These are phyloP conservation scores for Heliconius congener DNA, from an alignment of 1,140 invertebrate genomes.

Conservation along the genomic window DNA sequence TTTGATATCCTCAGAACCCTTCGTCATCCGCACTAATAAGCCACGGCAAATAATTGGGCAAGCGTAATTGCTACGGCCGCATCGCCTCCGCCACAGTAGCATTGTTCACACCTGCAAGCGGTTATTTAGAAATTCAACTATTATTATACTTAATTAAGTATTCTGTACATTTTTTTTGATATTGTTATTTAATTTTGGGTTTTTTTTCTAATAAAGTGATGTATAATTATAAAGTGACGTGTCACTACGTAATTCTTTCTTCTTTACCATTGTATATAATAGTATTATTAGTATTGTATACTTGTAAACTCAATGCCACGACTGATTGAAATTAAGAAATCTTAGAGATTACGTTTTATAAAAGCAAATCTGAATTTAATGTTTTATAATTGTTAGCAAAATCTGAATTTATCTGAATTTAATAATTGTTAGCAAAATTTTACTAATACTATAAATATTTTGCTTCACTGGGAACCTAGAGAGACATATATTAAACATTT, in stretches of 20 bases:
- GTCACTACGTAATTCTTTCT: background rate
- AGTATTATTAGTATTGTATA: no score
- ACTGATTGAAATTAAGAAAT: no score
- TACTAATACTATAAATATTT: no score
- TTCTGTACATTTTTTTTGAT: background rate
- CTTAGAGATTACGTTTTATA: no score
- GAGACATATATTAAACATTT: background rate
- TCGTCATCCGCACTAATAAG: constrained; percentile 71
- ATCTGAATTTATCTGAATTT: no score
- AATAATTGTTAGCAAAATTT: no score
- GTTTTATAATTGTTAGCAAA: no score
- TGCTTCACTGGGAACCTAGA: background rate
- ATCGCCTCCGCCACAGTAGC: constrained; percentile 33
- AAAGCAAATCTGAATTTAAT: no score
- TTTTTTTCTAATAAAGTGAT: background rate
- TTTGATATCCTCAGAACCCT: constrained; percentile 35
- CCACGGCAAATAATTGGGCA: constrained; percentile 56
- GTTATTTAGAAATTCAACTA: background rate
- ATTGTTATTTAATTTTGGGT: background rate
- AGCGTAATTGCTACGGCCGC: constrained; percentile 51
- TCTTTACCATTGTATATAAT: no score
- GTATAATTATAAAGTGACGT: no score
- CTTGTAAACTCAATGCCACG: no score
- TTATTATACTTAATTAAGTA: constrained; percentile 9
- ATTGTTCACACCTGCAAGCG: constrained; percentile 24